Percentiles rank a stretch among this genome's conserved stretches.
Evolutionary conservation across 2,113 vertebrate species (phyloP).

Genomic region (Redunca redunca): DNA sequence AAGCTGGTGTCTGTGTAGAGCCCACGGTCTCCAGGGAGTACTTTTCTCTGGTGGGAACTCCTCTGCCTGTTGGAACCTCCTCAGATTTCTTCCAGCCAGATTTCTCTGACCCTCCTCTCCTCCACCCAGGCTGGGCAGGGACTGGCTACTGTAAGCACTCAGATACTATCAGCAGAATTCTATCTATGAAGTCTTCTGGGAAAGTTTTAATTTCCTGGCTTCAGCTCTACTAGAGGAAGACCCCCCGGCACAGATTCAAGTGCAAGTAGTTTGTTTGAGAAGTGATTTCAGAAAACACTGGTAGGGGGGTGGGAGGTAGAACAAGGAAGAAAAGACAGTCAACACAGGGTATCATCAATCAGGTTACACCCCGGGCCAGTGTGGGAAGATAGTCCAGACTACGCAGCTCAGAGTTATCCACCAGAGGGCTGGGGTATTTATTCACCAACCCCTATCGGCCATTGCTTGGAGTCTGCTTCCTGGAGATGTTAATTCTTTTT

Average conservation of each 20-base stretch:
- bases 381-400: background rate
- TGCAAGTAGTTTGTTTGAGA: background rate
- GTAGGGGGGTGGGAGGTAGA: background rate
- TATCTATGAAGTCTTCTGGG: background rate
- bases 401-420: background rate
- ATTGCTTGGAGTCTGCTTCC: background rate
- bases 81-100: background rate
- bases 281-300: background rate
- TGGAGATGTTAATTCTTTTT: background rate
- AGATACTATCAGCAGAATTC: background rate
- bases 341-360: background rate
- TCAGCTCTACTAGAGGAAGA: background rate
- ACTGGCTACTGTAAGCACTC: background rate
- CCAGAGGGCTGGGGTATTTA: background rate
- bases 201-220: background rate
- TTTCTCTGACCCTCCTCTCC: background rate
- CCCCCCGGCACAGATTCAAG: background rate
- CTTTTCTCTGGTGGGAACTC: background rate
- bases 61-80: background rate
- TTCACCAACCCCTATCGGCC: background rate
- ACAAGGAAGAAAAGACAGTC: background rate
- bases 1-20: background rate
- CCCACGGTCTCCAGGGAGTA: background rate
- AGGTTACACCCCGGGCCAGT: accelerated
- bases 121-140: background rate